Evolutionary conservation across 1,140 invertebrate genomes (phyloP).

Genomic region (Lasioglossum baleicum): DNA sequence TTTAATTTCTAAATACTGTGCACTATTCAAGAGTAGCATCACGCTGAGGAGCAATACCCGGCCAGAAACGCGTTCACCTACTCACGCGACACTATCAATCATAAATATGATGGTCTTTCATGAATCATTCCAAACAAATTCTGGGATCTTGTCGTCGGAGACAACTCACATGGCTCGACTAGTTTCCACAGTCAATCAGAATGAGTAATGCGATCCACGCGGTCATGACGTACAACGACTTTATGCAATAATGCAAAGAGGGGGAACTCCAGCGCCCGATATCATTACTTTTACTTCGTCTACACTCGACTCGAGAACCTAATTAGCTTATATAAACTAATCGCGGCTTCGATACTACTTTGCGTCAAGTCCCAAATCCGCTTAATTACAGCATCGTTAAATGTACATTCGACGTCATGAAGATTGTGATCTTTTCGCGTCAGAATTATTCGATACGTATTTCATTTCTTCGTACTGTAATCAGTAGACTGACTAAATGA

Average conservation of each 20-base stretch:
- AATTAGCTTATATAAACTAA: background rate
- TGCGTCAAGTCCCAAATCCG: too few species aligned
- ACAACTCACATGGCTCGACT: background rate
- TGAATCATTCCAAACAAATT: background rate
- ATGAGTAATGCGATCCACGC: conserved; percentile 12
- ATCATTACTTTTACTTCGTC: conserved; percentile 1
- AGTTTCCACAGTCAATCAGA: background rate
- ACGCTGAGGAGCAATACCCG: too few species aligned
- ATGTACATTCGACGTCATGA: too few species aligned
- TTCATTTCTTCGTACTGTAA: background rate
- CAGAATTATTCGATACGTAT: background rate
- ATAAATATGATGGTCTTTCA: too few species aligned
- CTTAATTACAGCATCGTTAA: background rate
- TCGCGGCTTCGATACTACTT: background rate
- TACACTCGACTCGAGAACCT: background rate
- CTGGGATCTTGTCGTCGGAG: background rate
- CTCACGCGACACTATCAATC: too few species aligned
- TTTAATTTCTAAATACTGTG: too few species aligned
- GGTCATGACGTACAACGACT: background rate
- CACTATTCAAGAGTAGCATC: too few species aligned
- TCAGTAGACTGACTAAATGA: too few species aligned
- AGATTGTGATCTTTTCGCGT: too few species aligned
- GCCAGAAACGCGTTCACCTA: too few species aligned
- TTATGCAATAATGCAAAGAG: background rate
- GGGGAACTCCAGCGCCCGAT: background rate